Percentiles rank a stretch among this genome's conserved stretches.
phyloP scores from a whole-genome alignment of 2,888 invertebrate genomes.

The Hymenopus coronatus region DNA sequence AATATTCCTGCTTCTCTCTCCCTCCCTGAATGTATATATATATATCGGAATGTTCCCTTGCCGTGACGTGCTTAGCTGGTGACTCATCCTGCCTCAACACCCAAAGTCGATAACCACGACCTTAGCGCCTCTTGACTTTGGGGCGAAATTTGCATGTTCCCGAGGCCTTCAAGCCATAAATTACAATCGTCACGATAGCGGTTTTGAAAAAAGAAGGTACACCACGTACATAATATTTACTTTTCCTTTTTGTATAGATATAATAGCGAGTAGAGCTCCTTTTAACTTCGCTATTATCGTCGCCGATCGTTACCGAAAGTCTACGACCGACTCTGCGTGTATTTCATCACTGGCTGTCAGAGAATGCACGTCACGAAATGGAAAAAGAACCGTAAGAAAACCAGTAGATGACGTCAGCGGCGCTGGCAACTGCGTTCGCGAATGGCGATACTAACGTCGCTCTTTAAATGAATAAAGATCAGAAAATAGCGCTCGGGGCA shows the following conservation, averaged over 20 bases:
- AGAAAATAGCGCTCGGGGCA: background rate
- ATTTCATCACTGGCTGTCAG: background rate
- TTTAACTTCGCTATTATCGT: background rate
- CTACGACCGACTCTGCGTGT: background rate
- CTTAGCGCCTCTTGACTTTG: background rate
- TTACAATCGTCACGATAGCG: background rate
- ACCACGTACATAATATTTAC: background rate
- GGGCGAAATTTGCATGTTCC: background rate
- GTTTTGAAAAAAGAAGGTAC: background rate
- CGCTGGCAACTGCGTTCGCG: background rate
- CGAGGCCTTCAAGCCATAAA: background rate
- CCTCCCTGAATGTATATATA: background rate
- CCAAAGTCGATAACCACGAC: background rate
- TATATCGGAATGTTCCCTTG: background rate
- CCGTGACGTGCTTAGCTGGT: background rate
- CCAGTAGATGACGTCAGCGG: background rate
- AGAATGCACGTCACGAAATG: background rate
- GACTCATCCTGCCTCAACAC: background rate
- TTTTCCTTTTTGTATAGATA: background rate
- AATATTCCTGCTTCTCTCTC: background rate
- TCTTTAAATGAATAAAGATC: background rate
- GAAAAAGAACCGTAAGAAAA: background rate
- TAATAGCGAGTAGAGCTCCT: background rate
- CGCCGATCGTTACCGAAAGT: background rate
- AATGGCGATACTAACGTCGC: background rate